Conservation (phyloP, 2,888 invertebrate species). For the Brachycybe producta region DNA sequence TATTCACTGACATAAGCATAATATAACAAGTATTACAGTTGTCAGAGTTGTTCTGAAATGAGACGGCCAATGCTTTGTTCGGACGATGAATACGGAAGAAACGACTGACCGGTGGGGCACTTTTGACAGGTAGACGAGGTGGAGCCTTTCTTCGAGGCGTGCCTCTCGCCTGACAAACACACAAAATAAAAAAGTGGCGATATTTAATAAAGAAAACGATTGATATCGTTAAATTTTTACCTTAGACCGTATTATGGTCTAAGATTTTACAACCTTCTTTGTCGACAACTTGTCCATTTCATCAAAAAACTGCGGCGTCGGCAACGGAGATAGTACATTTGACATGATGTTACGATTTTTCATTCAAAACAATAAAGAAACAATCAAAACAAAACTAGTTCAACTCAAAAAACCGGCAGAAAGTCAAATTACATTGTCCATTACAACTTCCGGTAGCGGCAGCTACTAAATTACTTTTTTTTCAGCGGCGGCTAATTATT, state of each 20-base stretch:
- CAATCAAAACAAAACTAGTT: too few relatives aligned
- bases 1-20: not conserved
- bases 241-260: not conserved
- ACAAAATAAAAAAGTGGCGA: not conserved
- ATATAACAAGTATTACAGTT: not conserved
- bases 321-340: constrained; percentile 14
- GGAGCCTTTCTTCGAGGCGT: constrained; percentile 31
- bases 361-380: too few relatives aligned
- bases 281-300: constrained; percentile 21
- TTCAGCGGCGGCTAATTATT: too few relatives aligned
- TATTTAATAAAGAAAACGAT: too few relatives aligned
- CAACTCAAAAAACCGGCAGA: too few relatives aligned
- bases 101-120: constrained; percentile 32
- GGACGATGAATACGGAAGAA: constrained; percentile 26
- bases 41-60: constrained; percentile 26
- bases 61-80: constrained; percentile 30
- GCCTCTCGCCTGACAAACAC: constrained; percentile 24
- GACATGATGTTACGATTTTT: too few relatives aligned
- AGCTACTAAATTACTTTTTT: too few relatives aligned
- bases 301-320: constrained; percentile 21
- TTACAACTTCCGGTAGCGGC: too few relatives aligned
- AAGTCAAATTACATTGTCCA: too few relatives aligned
- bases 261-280: constrained; percentile 20
- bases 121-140: constrained; percentile 34
- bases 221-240: not conserved